phyloP scores from a whole-genome alignment of 2,113 vertebrate genomes.

The Chionodraco myersi region DNA sequence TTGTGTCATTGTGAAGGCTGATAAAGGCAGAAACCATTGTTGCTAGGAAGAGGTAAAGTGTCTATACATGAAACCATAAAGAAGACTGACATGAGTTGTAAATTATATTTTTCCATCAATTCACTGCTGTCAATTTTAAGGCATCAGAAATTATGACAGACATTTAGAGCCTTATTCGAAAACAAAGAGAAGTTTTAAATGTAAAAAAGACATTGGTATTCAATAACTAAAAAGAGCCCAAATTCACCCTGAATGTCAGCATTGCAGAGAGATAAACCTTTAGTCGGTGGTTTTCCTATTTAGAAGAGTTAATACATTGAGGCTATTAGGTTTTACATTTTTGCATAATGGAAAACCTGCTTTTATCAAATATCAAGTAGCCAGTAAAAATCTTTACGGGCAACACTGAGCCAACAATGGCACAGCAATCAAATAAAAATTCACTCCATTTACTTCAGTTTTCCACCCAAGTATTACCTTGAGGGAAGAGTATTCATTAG shows the following conservation, averaged over 20 bases:
- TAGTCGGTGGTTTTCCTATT: neutral
- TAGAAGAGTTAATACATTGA: neutral
- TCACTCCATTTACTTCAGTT: constrained; percentile 41
- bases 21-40: neutral
- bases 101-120: too few species aligned
- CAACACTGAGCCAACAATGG: constrained; percentile 36
- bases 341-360: constrained; percentile 18
- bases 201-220: too few species aligned
- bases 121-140: too few species aligned
- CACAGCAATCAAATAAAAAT: constrained; percentile 27
- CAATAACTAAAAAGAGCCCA: neutral
- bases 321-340: constrained; percentile 31
- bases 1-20: neutral
- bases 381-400: constrained; percentile 24
- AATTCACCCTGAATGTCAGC: neutral
- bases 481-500: constrained; percentile 34
- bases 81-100: too few species aligned
- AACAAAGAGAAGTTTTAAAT: too few species aligned
- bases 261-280: constrained; percentile 1
- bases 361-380: constrained; percentile 25
- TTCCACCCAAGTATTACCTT: constrained; percentile 26
- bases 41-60: neutral
- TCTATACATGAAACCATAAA: neutral
- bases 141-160: too few species aligned
- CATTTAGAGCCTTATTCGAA: too few species aligned